These are phyloP conservation scores for Numenius phaeopus DNA, from an alignment of 2,797 vertebrate species.

Conservation along the genomic window DNA sequence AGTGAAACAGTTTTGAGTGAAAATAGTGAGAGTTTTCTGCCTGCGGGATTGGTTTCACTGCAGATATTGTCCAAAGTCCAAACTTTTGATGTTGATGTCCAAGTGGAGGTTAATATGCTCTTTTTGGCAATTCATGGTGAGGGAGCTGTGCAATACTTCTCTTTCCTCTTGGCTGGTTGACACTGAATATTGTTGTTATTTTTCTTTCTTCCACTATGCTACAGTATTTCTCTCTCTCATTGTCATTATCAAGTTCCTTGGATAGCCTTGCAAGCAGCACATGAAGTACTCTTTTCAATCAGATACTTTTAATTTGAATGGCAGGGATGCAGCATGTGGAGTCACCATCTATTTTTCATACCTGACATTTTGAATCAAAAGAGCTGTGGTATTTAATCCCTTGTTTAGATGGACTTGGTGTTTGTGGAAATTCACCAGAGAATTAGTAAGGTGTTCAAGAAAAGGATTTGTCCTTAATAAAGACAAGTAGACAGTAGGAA, in stretches of 20 bases:
- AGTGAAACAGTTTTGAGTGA: not conserved
- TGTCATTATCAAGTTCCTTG: not conserved
- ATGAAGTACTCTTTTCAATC: not conserved
- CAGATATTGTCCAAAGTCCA: not conserved
- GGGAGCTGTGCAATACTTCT: not conserved
- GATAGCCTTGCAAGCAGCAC: not conserved
- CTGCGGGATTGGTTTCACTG: not conserved
- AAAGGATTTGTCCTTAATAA: not conserved
- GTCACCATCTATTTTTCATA: conserved; percentile 22
- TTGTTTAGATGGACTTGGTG: not conserved
- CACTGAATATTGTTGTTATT: not conserved
- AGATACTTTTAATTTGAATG: not conserved
- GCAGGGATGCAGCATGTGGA: not conserved
- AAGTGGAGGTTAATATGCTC: not conserved
- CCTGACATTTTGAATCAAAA: conserved; percentile 37
- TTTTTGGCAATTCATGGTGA: not conserved
- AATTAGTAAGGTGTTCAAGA: not conserved
- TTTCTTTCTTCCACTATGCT: not conserved
- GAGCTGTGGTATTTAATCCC: not conserved
- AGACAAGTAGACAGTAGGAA: not conserved
- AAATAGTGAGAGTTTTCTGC: not conserved
- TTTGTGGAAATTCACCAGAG: not conserved
- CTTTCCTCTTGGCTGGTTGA: not conserved
- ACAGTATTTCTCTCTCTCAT: not conserved
- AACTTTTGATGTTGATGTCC: not conserved